Evolutionary conservation across 2,797 vertebrate species (phyloP).

Genomic region (Phoebastria nigripes): DNA sequence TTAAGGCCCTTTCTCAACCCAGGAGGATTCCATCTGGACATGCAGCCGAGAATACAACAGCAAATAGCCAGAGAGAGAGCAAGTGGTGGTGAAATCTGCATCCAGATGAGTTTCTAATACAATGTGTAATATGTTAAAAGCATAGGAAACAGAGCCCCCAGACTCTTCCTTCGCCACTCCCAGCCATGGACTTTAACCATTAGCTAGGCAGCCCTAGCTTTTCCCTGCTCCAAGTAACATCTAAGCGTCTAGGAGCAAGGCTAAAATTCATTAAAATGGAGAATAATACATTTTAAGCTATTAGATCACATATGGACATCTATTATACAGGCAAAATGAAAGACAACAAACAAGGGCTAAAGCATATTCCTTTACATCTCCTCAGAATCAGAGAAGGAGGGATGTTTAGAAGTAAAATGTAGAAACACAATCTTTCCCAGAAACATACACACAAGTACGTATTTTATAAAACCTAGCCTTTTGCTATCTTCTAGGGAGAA

Average conservation of each 20-base stretch:
- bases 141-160: not conserved
- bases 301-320: not conserved
- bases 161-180: not conserved
- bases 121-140: not conserved
- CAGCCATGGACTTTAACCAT: not conserved
- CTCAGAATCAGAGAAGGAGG: not conserved
- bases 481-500: not conserved
- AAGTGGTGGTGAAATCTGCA: not conserved
- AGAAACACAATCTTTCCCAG: not conserved
- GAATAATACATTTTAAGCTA: not conserved
- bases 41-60: not conserved
- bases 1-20: not conserved
- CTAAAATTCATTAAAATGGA: not conserved
- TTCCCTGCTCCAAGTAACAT: not conserved
- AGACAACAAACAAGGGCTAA: not conserved
- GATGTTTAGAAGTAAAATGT: not conserved
- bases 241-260: not conserved
- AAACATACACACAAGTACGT: accelerated
- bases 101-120: not conserved
- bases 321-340: not conserved
- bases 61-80: not conserved
- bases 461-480: not conserved
- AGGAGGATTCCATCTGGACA: not conserved
- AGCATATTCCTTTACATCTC: not conserved
- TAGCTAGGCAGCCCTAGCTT: not conserved